A percentile compares a stretch with the other conserved stretches of the same genome.
These are phyloP conservation scores for Acronicta psi DNA, from an alignment of 2,888 invertebrate species.

Conservation along the genomic window DNA sequence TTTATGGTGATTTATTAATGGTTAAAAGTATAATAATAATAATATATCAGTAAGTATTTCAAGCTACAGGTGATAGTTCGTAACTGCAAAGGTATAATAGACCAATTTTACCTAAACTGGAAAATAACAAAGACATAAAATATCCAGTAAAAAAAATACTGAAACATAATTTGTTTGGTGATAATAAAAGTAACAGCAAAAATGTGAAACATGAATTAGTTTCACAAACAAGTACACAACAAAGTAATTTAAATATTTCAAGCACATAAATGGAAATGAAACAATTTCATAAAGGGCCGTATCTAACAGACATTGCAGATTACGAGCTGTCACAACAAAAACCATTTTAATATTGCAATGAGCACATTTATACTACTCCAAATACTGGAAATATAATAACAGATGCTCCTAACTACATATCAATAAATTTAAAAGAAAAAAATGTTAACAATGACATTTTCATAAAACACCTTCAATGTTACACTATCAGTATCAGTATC, in stretches of 20 bases:
- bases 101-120: neutral
- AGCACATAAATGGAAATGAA: neutral
- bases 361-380: conserved; percentile 33
- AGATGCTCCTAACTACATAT: conserved; percentile 27
- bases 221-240: neutral
- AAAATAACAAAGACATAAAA: conserved; percentile 1
- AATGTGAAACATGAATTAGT: neutral
- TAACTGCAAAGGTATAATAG: conserved; percentile 19
- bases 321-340: conserved; percentile 37
- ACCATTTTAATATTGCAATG: conserved; percentile 31
- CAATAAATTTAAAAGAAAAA: conserved; percentile 41
- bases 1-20: conserved; percentile 30
- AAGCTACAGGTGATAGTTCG: conserved; percentile 22
- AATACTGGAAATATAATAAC: conserved; percentile 44
- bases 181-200: neutral
- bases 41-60: conserved; percentile 32
- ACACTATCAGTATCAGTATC: conserved; percentile 78
- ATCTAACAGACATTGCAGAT: conserved; percentile 35
- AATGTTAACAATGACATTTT: conserved; percentile 53
- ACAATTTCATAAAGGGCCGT: conserved; percentile 4
- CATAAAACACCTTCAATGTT: conserved; percentile 53
- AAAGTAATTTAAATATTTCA: conserved; percentile 2
- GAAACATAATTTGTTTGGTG: too few species aligned
- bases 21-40: conserved; percentile 42
- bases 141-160: neutral